Evolutionary conservation across 1,140 invertebrate genomes (phyloP), one percentile per base, ranked within the genome.

Genomic region (Agraylea sexmaculata): DNA sequence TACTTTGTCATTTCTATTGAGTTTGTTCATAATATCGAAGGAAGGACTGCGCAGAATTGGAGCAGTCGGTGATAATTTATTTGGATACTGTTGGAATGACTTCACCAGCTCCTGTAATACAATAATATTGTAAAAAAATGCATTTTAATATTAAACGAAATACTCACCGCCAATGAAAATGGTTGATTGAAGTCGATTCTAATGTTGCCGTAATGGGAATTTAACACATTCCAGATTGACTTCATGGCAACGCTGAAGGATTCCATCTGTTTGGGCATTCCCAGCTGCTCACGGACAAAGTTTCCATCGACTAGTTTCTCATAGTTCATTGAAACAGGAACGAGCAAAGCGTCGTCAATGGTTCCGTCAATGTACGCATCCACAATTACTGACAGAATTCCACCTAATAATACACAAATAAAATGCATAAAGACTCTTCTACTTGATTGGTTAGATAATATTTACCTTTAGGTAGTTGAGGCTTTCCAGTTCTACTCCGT

Each of bases 141-240:
- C 5, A 3, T 5, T 36, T 36, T 25, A 25, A 25, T 25, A 7
- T n/a, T 7, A 25, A 6, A 25, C 23, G n/a, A 25, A 25, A 6
- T 25, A 25, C 39, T 29, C 38, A 65, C 80, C 60, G 78, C 80
- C n/a, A 96, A 65, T 2, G 88, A 93, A 57, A 94, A 92, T 0
- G 92, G 92, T 54, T 91, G 81, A 50, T 88, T 87, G 56, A 95
- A 89, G 55, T 96, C 88, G 20, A 96, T 76, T 49, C 91, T 74
- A 41, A 93, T 85, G 49, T 80, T 79, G 3, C 92, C 92, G 60
- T 88, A 93, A 53, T 83, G 82, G 11, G 83, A 80, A 56, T 78
- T 83, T 1, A 94, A 56, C 0, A 82, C 80, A 33, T 75, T 70
- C 77, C 87, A 89, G 38, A 96, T 87, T 0, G 78, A 85, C 33